Conservation (phyloP, 2,888 invertebrate species). For the Oeneis ivallda region DNA sequence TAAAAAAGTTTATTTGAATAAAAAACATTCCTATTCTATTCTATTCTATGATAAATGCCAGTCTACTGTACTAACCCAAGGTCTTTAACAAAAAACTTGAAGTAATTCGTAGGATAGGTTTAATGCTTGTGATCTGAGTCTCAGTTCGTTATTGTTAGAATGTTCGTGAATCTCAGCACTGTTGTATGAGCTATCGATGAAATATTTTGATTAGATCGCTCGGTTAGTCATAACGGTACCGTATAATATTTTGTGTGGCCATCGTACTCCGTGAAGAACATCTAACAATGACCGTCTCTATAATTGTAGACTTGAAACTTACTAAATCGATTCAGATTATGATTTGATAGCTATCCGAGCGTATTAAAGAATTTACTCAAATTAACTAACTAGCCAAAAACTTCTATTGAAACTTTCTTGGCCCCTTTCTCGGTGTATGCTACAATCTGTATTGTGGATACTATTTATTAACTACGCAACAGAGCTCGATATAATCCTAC, state of each 20-base stretch:
- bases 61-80: too few relatives aligned
- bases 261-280: not conserved
- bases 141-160: conserved; percentile 19
- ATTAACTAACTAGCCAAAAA: not conserved
- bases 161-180: conserved; percentile 18
- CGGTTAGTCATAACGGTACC: conserved; percentile 27
- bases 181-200: conserved; percentile 27
- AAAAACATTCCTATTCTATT: too few relatives aligned
- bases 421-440: not conserved
- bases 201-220: conserved; percentile 28
- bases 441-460: not conserved
- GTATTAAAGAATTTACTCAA: not conserved
- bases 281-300: conserved; percentile 11
- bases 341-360: not conserved
- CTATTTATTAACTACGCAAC: too few relatives aligned
- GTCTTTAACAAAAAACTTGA: too few relatives aligned
- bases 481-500: too few relatives aligned
- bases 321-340: conserved; percentile 3
- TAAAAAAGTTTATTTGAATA: too few relatives aligned
- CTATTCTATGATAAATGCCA: too few relatives aligned
- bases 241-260: conserved; percentile 5
- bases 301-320: not conserved
- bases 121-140: not conserved
- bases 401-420: not conserved
- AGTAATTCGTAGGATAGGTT: not conserved